Base-by-base conservation (phyloP, 2,797 vertebrate genomes). In the Sebastes hubbsi region DNA sequence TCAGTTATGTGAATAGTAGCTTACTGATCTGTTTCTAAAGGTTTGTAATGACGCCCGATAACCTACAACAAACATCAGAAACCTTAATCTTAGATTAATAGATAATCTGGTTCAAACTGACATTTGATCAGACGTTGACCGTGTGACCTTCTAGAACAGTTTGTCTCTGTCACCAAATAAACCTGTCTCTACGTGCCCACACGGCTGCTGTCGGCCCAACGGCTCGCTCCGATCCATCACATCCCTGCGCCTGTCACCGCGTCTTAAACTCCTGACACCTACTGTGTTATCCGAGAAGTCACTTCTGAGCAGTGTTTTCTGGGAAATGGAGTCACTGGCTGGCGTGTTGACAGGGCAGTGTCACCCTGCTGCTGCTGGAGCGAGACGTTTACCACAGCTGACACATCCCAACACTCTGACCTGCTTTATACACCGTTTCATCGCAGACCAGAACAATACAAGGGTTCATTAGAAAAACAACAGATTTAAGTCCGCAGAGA, bases 301-400 rank as follows among this genome's bases (percentile, higher is more conserved):
- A 61, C 78, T 72, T 77, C 67, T 71, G 63, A 84, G 68, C 86
- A 80, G 72, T 58, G 88, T 69, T 74, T 78, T 87, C 34, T 90
- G 88, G 89, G 91, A 84, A 89, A 86, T 73, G 70, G 84, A 86
- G 89, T 89, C 78, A 75, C 12, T 24, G 59, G 34, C 10, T 16
- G 30, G 27, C 61, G 30, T 9, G 87, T 83, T 88, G 91, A 91
- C 75, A 81, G 85, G 87, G 27, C 6, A 1, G 4, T 5, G 75
- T 80, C 77, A 67, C 62, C 68, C 13, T 8, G 22, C n/a, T 24
- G 72, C 27, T 18, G 67, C 56, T n/a, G 24, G 36, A 77, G 67
- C 4, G 58, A 72, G 80, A 87, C 29, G 12, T 34, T 82, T 2
- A 74, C 54, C 5, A 16, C 22, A 4, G 66, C 63, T 60, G 75